Conservation (phyloP, 2,113 vertebrate species). For the Onychostoma macrolepis region DNA sequence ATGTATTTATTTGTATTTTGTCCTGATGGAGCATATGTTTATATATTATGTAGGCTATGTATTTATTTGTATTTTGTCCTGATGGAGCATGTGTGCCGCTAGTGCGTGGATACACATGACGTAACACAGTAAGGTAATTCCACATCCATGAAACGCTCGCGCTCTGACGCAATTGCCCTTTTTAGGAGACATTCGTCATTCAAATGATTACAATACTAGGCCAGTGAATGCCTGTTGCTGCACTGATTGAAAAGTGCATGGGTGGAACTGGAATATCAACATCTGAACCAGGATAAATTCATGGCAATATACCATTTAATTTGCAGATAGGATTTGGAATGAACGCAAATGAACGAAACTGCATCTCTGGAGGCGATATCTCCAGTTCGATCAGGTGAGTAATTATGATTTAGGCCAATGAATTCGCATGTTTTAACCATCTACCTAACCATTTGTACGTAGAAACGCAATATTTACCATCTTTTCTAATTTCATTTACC, state of each 20-base stretch:
- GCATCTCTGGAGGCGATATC: neutral
- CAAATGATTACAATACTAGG: neutral
- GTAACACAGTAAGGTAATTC: neutral
- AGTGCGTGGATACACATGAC: neutral
- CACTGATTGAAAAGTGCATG: constrained; percentile 3
- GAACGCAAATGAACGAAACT: neutral
- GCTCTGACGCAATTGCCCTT: constrained; percentile 4
- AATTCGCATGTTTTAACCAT: neutral
- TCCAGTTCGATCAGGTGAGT: neutral
- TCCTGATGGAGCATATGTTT: too few relatives aligned
- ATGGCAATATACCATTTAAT: neutral
- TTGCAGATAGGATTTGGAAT: neutral
- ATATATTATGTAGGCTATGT: too few relatives aligned
- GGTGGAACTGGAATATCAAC: neutral
- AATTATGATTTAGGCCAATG: neutral
- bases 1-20: too few relatives aligned
- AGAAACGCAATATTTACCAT: neutral
- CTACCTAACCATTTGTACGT: neutral
- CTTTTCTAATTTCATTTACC: neutral
- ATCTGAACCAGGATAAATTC: neutral
- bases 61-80: neutral
- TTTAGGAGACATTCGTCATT: neutral
- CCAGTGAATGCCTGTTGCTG: constrained; percentile 28
- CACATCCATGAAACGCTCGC: neutral
- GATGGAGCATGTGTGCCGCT: neutral